These are phyloP conservation scores for Bradypus variegatus DNA, from an alignment of 2,797 vertebrate genomes.

Conservation along the genomic window DNA sequence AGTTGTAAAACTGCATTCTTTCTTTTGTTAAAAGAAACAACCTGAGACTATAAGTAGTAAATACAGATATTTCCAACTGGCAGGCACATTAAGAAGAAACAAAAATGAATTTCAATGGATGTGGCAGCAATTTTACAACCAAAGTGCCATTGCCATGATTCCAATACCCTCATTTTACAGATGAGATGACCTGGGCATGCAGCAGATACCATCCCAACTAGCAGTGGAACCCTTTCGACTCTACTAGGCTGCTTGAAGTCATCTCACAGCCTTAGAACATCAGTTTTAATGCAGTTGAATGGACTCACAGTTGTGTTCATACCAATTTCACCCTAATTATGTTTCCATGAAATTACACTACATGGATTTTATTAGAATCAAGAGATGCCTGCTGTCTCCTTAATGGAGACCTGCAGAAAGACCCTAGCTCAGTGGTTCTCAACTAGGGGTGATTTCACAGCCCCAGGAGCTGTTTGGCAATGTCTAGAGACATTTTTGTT, in stretches of 20 bases:
- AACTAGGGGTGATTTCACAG: neutral
- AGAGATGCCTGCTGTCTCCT: conserved; percentile 34
- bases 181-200: neutral
- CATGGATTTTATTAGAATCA: conserved; percentile 52
- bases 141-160: neutral
- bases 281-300: neutral
- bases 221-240: neutral
- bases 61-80: neutral
- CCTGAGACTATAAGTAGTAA: conserved; percentile 21
- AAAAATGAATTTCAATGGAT: neutral
- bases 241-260: neutral
- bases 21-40: neutral
- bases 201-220: neutral
- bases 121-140: neutral
- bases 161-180: neutral
- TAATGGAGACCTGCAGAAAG: conserved; percentile 41
- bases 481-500: neutral
- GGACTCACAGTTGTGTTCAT: conserved; percentile 42
- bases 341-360: conserved; percentile 44
- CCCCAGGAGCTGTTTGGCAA: neutral
- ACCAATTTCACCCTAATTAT: conserved; percentile 50
- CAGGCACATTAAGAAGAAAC: neutral
- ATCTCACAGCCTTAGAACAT: conserved; percentile 2
- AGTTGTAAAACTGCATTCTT: conserved; percentile 30
- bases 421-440: neutral